Evolutionary conservation across 2,113 vertebrate genomes (phyloP), one percentile per base, ranked within the genome.

Genomic region (Ochotona princeps): DNA sequence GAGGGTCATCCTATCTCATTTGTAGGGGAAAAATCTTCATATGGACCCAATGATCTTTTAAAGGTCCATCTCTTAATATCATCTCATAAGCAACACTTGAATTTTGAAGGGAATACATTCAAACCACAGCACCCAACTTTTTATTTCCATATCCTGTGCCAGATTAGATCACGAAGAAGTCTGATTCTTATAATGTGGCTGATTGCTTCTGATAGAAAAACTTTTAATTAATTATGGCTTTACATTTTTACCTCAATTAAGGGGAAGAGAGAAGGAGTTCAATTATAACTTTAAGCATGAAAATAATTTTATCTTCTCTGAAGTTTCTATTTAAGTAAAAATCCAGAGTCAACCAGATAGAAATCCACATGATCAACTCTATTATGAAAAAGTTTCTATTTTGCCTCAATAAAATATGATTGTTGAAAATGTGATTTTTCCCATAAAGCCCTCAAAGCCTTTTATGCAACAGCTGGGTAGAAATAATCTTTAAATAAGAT

Each of bases 401-500:
- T 70, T 70, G 35, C 38, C n/a, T 60, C 73, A 54, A 51, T 67
- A 51, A 94, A 88, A 83, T 87, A 12, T 23, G 17, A 70, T 26
- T 35, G 23, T 61, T 80, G 54, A 65, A 30, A 80, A 75, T 65
- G 2, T 80, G 63, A 91, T 81, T 91, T 81, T 44, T 44, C 38
- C 38, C 44, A 9, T 57, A 79, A 83, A 79, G 1, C n/a, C 51
- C 20, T 18, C 2, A 35, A 80, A 74, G 44, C 32, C 32, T 74
- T 87, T 79, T 65, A 80, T 61, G 26, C 7, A 70, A 18, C 47
- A 66, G 25, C 2, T 57, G 32, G 5, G 51, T 63, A 75, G 70
- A 86, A 65, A 70, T 82, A 70, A 83, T 21, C 66, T 18, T 76
- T 54, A 82, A n/a, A 84, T 67, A 85, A 92, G 61, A 66, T 83